These are phyloP conservation scores for Pecten maximus DNA, from an alignment of 2,888 invertebrate genomes.

Conservation along the genomic window DNA sequence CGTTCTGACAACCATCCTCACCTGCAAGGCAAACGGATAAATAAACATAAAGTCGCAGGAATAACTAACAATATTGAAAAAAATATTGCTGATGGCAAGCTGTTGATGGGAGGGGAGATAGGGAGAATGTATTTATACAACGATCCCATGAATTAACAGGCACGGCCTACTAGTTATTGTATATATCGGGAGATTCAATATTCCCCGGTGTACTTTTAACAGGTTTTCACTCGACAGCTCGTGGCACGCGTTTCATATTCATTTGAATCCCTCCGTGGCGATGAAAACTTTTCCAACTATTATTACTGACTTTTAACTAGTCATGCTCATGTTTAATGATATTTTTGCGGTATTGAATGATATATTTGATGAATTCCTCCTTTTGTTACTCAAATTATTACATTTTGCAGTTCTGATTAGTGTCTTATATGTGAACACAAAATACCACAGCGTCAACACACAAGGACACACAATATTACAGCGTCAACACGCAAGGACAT, in stretches of 20 bases:
- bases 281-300: too few species aligned
- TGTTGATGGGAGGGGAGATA: slow-evolving; percentile 9
- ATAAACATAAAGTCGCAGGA: slow-evolving; percentile 2
- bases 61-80: slow-evolving; percentile 35
- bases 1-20: background rate
- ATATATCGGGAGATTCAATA: background rate
- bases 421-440: too few species aligned
- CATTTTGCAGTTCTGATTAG: too few species aligned
- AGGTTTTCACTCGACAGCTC: background rate
- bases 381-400: too few species aligned
- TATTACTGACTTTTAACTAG: too few species aligned
- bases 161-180: background rate
- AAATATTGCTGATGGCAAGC: slow-evolving; percentile 32
- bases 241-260: background rate
- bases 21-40: slow-evolving; percentile 33
- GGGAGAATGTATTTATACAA: background rate
- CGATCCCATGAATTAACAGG: background rate
- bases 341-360: too few species aligned
- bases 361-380: too few species aligned
- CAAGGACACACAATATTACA: too few species aligned
- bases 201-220: background rate
- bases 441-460: too few species aligned
- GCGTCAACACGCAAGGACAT: too few species aligned
- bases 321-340: too few species aligned
- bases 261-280: too few species aligned